Percentiles rank a stretch among this genome's conserved stretches.
These are phyloP conservation scores for Bucorvus abyssinicus DNA, from an alignment of 2,797 vertebrate species.

Conservation along the genomic window DNA sequence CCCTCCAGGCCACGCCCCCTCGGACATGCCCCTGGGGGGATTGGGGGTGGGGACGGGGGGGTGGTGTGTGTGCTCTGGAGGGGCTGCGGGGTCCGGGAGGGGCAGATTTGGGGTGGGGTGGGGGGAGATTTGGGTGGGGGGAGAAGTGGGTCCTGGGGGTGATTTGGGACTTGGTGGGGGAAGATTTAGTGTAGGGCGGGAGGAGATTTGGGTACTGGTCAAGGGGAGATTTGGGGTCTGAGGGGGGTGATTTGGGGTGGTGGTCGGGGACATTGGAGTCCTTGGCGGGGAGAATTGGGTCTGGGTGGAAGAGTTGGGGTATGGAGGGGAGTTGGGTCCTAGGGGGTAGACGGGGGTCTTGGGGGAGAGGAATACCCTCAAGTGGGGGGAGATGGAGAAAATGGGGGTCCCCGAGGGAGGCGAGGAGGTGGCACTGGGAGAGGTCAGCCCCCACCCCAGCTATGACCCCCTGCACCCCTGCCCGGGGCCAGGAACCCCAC, in stretches of 20 bases:
- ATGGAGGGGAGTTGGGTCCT: no score
- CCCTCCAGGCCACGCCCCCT: neutral
- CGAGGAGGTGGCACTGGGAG: accelerated
- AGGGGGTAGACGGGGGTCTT: neutral
- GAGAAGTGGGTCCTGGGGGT: no score
- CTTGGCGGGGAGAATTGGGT: no score
- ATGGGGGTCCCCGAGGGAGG: neutral
- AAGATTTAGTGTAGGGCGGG: no score
- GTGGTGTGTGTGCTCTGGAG: no score
- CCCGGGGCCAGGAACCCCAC: accelerated
- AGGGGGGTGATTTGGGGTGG: neutral
- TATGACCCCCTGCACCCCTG: no score
- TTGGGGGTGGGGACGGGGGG: no score
- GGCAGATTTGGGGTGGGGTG: no score
- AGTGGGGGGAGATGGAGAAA: neutral
- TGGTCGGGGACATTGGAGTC: neutral
- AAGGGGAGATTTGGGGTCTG: neutral
- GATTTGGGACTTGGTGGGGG: neutral
- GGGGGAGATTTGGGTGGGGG: no score
- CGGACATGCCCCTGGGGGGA: no score
- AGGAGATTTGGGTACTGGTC: neutral
- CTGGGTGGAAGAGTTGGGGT: neutral
- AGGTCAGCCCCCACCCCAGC: neutral
- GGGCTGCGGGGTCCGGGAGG: no score
- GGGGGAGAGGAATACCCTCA: neutral